Percentiles rank a stretch among this genome's conserved stretches.
Evolutionary conservation across 2,113 vertebrate species (phyloP).

Genomic region (Rallus limicola): DNA sequence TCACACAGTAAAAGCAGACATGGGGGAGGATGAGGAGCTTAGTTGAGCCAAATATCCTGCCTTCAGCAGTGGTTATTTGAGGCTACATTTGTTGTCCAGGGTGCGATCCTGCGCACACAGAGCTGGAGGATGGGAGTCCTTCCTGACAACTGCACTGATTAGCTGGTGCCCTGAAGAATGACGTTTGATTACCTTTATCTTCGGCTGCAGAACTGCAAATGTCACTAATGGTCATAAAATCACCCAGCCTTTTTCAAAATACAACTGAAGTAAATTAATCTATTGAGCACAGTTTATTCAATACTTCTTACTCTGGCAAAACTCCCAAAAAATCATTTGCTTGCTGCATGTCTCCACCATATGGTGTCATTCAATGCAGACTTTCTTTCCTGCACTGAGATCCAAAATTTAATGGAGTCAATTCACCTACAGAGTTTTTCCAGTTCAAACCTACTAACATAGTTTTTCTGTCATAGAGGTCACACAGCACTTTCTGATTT

Average conservation of each 20-base stretch:
- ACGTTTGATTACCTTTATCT: conserved; percentile 67
- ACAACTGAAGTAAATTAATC: conserved; percentile 58
- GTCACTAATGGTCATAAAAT: conserved; percentile 66
- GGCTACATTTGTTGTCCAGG: conserved; percentile 12
- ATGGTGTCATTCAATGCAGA: conserved; percentile 63
- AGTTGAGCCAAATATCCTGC: not conserved
- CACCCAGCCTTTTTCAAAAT: conserved; percentile 59
- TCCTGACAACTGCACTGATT: conserved; percentile 59
- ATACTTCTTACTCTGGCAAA: conserved; percentile 59
- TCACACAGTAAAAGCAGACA: not conserved
- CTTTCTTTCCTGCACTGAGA: conserved; percentile 32
- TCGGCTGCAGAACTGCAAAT: conserved; percentile 50
- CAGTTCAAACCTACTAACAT: conserved; percentile 16
- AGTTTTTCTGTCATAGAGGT: conserved; percentile 41
- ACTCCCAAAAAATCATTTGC: conserved; percentile 60
- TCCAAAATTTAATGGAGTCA: not conserved
- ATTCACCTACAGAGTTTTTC: conserved; percentile 46
- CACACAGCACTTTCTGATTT: not conserved
- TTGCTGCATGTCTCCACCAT: conserved; percentile 63
- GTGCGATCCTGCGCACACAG: not conserved
- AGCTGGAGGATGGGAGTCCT: conserved; percentile 40
- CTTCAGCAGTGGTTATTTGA: not conserved
- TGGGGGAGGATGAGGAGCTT: not conserved
- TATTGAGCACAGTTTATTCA: conserved; percentile 67
- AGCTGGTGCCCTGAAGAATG: conserved; percentile 61